Evolutionary conservation across 2,113 vertebrate genomes (phyloP).

Genomic region (Mobula birostris): DNA sequence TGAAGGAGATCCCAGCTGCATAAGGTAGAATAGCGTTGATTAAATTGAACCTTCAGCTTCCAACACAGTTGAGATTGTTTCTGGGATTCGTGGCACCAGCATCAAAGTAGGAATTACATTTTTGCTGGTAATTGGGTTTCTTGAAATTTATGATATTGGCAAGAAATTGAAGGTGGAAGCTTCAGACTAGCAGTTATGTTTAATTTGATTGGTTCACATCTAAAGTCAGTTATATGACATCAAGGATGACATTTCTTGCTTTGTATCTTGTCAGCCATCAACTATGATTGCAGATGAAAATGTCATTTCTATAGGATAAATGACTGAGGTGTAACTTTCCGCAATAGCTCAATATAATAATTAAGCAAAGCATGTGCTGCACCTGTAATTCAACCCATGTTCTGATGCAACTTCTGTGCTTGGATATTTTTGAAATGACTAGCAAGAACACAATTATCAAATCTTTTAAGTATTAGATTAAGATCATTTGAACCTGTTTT

Average conservation of each 20-base stretch:
- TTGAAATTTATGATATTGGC: not conserved
- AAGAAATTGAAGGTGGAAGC: not conserved
- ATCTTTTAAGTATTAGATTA: not conserved
- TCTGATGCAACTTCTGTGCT: not conserved
- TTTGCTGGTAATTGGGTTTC: not conserved
- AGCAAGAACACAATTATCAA: not conserved
- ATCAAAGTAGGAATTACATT: not conserved
- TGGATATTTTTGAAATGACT: not conserved
- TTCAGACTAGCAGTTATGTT: not conserved
- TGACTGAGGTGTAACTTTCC: not conserved
- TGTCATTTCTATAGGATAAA: not conserved
- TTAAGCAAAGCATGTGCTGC: not conserved
- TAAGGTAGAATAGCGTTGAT: not conserved
- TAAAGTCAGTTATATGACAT: too few relatives aligned
- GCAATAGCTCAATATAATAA: not conserved
- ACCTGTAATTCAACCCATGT: not conserved
- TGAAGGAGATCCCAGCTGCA: too few relatives aligned
- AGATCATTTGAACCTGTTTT: not conserved
- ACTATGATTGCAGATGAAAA: not conserved
- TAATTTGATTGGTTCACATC: not conserved
- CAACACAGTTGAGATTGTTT: not conserved
- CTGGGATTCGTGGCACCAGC: not conserved
- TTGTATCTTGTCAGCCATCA: too few relatives aligned
- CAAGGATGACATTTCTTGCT: too few relatives aligned
- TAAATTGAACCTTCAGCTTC: not conserved